Percentiles rank a stretch among this genome's conserved stretches.
Evolutionary conservation across 2,888 invertebrate genomes (phyloP).

Genomic region (Tinea semifulvella): DNA sequence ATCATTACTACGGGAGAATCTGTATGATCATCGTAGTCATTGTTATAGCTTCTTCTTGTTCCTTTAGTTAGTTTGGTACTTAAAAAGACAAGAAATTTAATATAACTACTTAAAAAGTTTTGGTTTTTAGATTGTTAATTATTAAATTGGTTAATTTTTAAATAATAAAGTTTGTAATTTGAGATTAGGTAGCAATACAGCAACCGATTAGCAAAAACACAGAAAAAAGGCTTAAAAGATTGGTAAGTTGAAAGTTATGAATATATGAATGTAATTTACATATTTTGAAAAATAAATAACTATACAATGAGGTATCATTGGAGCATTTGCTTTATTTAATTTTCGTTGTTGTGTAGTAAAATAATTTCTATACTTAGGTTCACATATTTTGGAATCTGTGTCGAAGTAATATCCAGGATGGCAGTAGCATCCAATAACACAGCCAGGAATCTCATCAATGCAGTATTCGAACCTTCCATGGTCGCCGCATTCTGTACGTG

Average conservation of each 20-base stretch:
- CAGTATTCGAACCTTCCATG: conserved; percentile 57
- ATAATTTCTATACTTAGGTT: conserved; percentile 38
- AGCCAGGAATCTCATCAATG: conserved; percentile 47
- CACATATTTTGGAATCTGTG: conserved; percentile 53
- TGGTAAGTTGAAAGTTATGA: no score
- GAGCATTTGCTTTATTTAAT: no score
- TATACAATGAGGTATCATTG: conserved; percentile 4
- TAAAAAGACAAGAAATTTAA: conserved; percentile 27
- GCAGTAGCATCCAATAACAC: conserved; percentile 55
- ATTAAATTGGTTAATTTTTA: no score
- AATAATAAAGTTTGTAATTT: no score
- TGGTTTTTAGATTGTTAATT: no score
- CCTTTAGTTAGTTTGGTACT: conserved; percentile 39
- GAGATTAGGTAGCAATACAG: no score
- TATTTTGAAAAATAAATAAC: conserved; percentile 13
- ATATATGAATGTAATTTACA: conserved; percentile 8
- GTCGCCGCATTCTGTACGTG: conserved; percentile 51
- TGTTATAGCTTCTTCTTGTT: conserved; percentile 28
- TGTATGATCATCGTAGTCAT: conserved; percentile 24
- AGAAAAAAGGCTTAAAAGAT: no score
- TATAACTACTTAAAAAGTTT: no score
- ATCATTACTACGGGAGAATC: conserved; percentile 18
- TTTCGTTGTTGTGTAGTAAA: background rate
- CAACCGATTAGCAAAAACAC: no score
- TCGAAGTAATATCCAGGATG: conserved; percentile 58